Evolutionary conservation across 2,113 vertebrate species (phyloP), one percentile per base, ranked within the genome.

Genomic region (Gulo gulo): DNA sequence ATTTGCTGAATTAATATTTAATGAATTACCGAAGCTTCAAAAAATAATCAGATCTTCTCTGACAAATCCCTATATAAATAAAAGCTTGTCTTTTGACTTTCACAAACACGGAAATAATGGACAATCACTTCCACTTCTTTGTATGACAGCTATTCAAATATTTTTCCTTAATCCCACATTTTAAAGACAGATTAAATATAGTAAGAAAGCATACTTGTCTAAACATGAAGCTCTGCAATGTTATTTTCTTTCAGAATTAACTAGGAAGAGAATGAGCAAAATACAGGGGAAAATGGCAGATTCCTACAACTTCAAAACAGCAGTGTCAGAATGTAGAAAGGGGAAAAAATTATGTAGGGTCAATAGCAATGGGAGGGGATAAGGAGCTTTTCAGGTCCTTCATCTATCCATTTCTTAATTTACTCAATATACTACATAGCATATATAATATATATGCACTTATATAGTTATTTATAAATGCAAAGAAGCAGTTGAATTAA

Each of bases 51-150:
- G 26, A 84, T 92, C 18, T 92, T 93, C 65, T 78, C 57, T 87
- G 31, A 87, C 34, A 97, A 73, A 95, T 20, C 23, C 21, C 34
- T 91, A 79, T n/a, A 81, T 55, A 94, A 97, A 82, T 36, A 87
- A 52, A 88, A 86, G 23, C n/a, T 94, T 79, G 21, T 91, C 92
- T 57, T 73, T 88, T 93, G 79, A 87, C 42, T 91, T 96, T 57
- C 42, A 13, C 34, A 94, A 90, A 93, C 39, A 93, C 45, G 39
- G 57, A 94, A 96, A 94, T 57, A 96, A 91, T 71, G 36, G 24
- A 97, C 47, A 73, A 71, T 65, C 57, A 90, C 69, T 91, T 96
- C 45, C 34, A 96, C 85, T 73, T 97, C 81, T 97, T 94, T 73
- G 26, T 39, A 78, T 85, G 63, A 78, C 9, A 88, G 79, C 52